Conservation (phyloP, 2,888 invertebrate genomes). For the Platycheirus rosarum region DNA sequence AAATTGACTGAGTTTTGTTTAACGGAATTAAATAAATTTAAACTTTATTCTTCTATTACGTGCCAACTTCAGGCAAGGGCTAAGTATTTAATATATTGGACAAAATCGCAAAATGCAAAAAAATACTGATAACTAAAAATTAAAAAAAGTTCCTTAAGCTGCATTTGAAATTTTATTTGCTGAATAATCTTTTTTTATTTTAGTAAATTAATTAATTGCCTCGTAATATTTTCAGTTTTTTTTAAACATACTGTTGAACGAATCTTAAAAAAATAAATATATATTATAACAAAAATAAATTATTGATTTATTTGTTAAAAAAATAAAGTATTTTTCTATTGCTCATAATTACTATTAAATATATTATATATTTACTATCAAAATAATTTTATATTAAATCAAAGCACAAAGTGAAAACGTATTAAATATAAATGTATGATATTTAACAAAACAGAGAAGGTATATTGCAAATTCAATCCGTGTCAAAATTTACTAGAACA, state of each 20-base stretch:
- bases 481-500: conserved; percentile 41
- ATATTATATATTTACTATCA: conserved; percentile 42
- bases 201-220: too few relatives aligned
- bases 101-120: too few relatives aligned
- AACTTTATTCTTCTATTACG: too few relatives aligned
- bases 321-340: conserved; percentile 67
- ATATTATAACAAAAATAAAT: conserved; percentile 36
- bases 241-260: conserved; percentile 45
- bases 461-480: too few relatives aligned
- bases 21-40: too few relatives aligned
- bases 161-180: conserved; percentile 35
- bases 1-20: too few relatives aligned
- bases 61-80: too few relatives aligned
- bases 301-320: conserved; percentile 53
- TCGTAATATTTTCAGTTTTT: too few relatives aligned
- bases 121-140: too few relatives aligned
- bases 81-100: conserved; percentile 11
- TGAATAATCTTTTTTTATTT: not conserved
- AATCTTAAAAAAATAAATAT: conserved; percentile 55
- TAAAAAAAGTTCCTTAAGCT: conserved; percentile 66
- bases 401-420: conserved; percentile 45
- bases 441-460: conserved; percentile 18
- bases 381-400: conserved; percentile 54
- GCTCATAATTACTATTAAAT: conserved; percentile 17
- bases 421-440: conserved; percentile 11